These are phyloP conservation scores for Porites australiensis DNA, from an alignment of 64 coral and sea anemone species.

Conservation along the genomic window DNA sequence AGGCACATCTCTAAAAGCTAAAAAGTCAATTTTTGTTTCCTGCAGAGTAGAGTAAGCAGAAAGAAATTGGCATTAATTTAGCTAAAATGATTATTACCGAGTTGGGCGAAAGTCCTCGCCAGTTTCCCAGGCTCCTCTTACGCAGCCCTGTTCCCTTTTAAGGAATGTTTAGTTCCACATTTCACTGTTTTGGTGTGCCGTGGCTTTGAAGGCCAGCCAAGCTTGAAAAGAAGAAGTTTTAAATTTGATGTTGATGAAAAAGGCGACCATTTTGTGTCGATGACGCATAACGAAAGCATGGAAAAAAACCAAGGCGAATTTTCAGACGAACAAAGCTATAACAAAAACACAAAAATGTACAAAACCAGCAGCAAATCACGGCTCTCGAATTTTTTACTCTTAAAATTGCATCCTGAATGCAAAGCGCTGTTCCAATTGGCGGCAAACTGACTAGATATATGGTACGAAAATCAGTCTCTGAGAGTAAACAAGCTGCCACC, in stretches of 20 bases:
- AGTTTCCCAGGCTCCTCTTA: neutral
- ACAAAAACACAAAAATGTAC: conserved; percentile 59
- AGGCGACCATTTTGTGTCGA: conserved; percentile 17
- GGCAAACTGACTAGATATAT: conserved; percentile 18
- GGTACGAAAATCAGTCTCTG: conserved; percentile 33
- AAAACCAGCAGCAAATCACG: conserved; percentile 5
- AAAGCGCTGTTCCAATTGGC: conserved; percentile 48
- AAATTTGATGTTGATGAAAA: conserved; percentile 49
- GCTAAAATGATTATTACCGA: too few species aligned
- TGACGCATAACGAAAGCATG: conserved; percentile 28
- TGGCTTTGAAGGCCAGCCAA: conserved; percentile 68
- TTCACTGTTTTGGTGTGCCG: conserved; percentile 64
- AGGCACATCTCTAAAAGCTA: too few species aligned
- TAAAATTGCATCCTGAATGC: conserved; percentile 43
- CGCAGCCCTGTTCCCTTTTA: conserved; percentile 34
- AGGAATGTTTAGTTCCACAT: conserved; percentile 76
- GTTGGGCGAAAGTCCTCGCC: too few species aligned
- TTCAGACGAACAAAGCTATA: neutral
- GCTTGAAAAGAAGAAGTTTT: conserved; percentile 51
- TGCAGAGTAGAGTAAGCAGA: too few species aligned
- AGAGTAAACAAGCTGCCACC: conserved; percentile 34
- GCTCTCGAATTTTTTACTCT: conserved; percentile 23
- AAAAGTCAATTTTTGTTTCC: too few species aligned
- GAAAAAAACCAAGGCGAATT: conserved; percentile 63
- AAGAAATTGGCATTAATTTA: too few species aligned